Conservation (phyloP, 2,113 vertebrate species). For the Planiliza haematocheilus region DNA sequence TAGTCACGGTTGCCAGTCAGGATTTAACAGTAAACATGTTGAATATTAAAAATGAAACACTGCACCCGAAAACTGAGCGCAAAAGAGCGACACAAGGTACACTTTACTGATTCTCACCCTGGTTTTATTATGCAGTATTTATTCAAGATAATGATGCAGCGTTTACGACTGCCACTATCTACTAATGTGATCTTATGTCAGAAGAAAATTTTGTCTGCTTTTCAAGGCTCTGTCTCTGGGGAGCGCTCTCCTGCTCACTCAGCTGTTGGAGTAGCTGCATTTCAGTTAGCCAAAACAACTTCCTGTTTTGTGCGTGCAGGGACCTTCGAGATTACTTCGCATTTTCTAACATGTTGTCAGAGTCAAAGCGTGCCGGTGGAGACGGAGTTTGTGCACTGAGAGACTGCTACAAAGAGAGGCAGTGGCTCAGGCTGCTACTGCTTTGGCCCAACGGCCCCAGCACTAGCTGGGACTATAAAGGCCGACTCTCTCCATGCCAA, state of each 20-base stretch:
- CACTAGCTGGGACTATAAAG: conserved; percentile 7
- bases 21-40: background rate
- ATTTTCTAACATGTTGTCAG: conserved; percentile 44
- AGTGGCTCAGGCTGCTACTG: background rate
- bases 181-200: conserved; percentile 9
- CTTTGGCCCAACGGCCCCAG: conserved; percentile 13
- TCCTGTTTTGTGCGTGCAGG: conserved; percentile 30
- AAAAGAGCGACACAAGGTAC: rapidly evolving
- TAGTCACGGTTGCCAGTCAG: background rate
- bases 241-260: conserved; percentile 43
- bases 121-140: background rate
- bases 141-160: no score
- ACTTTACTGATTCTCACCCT: background rate
- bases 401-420: conserved; percentile 25
- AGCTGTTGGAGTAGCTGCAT: conserved; percentile 36
- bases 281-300: conserved; percentile 47
- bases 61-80: rapidly evolving
- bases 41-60: background rate
- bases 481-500: background rate
- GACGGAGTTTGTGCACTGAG: conserved; percentile 5
- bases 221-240: conserved; percentile 31
- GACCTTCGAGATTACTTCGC: conserved; percentile 34
- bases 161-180: background rate
- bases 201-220: conserved; percentile 31
- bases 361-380: conserved; percentile 24